Conservation (phyloP, 2,888 invertebrate species). For the Arctia plantaginis region DNA sequence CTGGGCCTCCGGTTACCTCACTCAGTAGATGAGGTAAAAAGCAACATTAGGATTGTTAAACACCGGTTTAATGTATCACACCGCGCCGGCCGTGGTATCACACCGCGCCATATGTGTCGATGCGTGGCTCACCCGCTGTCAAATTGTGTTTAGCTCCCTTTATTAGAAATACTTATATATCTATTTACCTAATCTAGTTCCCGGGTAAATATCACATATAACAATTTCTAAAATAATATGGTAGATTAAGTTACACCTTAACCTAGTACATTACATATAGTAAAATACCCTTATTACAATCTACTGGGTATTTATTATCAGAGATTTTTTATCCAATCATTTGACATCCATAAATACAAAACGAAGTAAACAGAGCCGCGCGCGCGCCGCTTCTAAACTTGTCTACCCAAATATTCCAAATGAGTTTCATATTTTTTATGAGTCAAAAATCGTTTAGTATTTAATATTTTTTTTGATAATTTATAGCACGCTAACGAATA, state of each 20-base stretch:
- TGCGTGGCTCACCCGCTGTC: no score
- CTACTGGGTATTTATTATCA: constrained; percentile 18
- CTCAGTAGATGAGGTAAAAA: no score
- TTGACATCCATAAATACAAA: constrained; percentile 47
- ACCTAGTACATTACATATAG: constrained; percentile 6
- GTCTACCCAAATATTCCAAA: constrained; percentile 44
- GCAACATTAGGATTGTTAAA: no score
- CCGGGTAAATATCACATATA: neutral
- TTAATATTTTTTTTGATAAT: constrained; percentile 60
- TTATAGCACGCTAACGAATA: constrained; percentile 74
- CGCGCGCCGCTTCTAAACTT: constrained; percentile 38
- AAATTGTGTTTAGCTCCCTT: no score
- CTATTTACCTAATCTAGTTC: no score
- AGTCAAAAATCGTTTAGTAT: constrained; percentile 48
- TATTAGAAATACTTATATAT: no score
- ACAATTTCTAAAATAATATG: constrained; percentile 1
- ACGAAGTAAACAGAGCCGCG: constrained; percentile 43
- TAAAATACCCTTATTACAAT: constrained; percentile 7
- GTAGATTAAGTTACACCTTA: neutral
- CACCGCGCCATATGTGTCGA: no score
- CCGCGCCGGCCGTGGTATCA: no score
- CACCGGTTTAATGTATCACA: no score
- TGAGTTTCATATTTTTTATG: constrained; percentile 56
- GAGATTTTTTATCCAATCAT: constrained; percentile 24
- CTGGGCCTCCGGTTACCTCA: no score